Base-by-base conservation (phyloP, 2,797 vertebrate species). In the Melanotaenia trifasciata region DNA sequence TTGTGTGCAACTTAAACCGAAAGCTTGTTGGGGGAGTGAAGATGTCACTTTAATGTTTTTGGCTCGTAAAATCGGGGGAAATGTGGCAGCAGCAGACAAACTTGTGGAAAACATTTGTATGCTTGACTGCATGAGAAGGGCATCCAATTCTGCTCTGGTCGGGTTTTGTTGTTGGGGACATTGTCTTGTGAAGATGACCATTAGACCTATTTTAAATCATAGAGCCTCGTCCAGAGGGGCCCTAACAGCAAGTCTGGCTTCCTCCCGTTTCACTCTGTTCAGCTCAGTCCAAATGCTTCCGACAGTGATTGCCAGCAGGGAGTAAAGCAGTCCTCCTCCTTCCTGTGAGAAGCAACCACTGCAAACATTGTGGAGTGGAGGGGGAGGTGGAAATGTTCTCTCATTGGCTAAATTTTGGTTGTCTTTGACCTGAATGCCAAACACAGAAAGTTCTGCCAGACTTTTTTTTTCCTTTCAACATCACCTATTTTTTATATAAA, bases 351-450 rank as follows among this genome's bases (percentile, higher is more conserved):
- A 83, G 80, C 70, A 77, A 65, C 80, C 63, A 64, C 80, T 66
- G 75, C 83, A 80, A 86, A 84, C 65, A 57, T 67, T 38, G 64
- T 62, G 51, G 77, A 79, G 84, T 58, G 69, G 61, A 66, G 75
- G 56, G 58, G 66, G 76, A 30, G 67, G 81, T 68, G 74, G 74
- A 72, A 30, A 59, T 62, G 32, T 38, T 68, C 80, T 79, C 76
- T 67, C 24, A 87, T 88, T 88, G 89, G 84, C 57, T 84, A 75
- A 81, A 72, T 79, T 69, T 76, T 61, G 67, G 10, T 74, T 64
- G 74, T 88, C 78, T 88, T 90, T 89, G 90, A 93, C 89, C 91
- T 87, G 84, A 91, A 90, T 90, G 88, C 67, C 82, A 86, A 90
- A 90, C 83, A 86, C 47, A 70, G 85, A 92, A 81, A 78, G 87